Conservation (phyloP, 2,888 invertebrate genomes). For the Pollenia amentaria region DNA sequence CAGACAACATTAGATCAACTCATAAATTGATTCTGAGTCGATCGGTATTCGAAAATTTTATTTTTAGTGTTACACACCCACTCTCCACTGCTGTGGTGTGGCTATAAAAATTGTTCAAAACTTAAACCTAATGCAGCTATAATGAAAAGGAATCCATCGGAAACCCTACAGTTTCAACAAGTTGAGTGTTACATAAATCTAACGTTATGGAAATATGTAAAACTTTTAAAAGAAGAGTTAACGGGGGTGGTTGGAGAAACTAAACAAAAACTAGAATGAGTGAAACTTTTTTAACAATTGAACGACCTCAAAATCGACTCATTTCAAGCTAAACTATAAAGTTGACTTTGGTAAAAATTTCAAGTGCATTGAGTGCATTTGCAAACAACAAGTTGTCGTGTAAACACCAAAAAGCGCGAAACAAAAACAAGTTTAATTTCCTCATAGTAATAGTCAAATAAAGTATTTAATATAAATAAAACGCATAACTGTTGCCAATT, state of each 20-base stretch:
- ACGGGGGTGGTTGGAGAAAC: not conserved
- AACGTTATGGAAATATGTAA: not conserved
- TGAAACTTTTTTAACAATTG: slow-evolving; percentile 45
- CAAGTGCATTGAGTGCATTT: slow-evolving; percentile 72
- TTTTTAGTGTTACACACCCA: too few relatives aligned
- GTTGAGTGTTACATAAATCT: not conserved
- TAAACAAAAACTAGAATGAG: slow-evolving; percentile 34
- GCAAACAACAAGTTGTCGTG: slow-evolving; percentile 68
- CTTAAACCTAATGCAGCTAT: too few relatives aligned
- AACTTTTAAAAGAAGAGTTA: not conserved
- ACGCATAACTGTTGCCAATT: not conserved
- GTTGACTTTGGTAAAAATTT: slow-evolving; percentile 51
- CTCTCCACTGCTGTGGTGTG: too few relatives aligned
- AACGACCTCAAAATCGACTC: not conserved
- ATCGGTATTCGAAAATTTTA: too few relatives aligned
- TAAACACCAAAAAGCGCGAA: slow-evolving; percentile 51
- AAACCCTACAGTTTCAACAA: not conserved
- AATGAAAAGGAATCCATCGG: not conserved
- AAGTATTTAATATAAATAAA: too few relatives aligned
- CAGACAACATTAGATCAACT: too few relatives aligned
- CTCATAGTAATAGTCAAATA: too few relatives aligned
- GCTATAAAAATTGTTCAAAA: too few relatives aligned
- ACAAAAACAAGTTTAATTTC: slow-evolving; percentile 3
- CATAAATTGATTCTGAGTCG: too few relatives aligned
- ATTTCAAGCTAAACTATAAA: slow-evolving; percentile 21